phyloP scores from a whole-genome alignment of 2,113 vertebrate genomes.

The Coreoperca whiteheadi region DNA sequence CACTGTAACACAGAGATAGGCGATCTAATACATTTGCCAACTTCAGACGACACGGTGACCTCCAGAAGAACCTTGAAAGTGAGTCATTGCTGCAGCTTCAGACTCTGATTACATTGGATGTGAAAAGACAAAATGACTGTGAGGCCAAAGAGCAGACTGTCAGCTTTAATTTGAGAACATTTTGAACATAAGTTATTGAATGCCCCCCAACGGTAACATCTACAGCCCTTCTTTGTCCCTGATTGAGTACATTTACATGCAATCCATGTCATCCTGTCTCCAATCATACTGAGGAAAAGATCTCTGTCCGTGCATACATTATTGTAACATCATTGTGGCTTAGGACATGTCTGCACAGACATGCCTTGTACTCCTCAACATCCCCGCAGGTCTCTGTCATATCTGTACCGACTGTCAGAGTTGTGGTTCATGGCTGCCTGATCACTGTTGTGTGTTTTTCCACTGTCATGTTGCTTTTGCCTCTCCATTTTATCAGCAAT shows the following conservation, averaged over 20 bases:
- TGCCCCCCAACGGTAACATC: slow-evolving; percentile 28
- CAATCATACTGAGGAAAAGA: background rate
- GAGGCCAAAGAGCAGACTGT: slow-evolving; percentile 65
- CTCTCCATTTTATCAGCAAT: background rate
- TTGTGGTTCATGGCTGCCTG: slow-evolving; percentile 8
- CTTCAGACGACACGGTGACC: slow-evolving; percentile 49
- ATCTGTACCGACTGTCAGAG: slow-evolving; percentile 3
- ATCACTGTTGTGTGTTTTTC: slow-evolving; percentile 2
- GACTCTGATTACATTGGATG: slow-evolving; percentile 60
- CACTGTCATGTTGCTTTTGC: slow-evolving; percentile 18
- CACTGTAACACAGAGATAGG: slow-evolving; percentile 16
- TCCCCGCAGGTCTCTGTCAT: slow-evolving; percentile 31
- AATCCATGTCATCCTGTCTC: background rate
- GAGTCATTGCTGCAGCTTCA: slow-evolving; percentile 52
- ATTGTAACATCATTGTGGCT: background rate
- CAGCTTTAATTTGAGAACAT: slow-evolving; percentile 54
- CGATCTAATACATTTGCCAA: slow-evolving; percentile 21
- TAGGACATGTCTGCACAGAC: slow-evolving; percentile 5
- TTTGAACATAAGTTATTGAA: slow-evolving; percentile 29
- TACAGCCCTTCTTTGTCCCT: background rate
- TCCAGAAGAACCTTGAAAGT: slow-evolving; percentile 65
- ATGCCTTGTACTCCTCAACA: background rate
- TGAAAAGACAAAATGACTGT: slow-evolving; percentile 51
- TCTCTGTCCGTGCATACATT: slow-evolving; percentile 1
- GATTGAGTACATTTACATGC: slow-evolving; percentile 10